Conservation (phyloP, 2,888 invertebrate genomes). For the Brenthis ino region DNA sequence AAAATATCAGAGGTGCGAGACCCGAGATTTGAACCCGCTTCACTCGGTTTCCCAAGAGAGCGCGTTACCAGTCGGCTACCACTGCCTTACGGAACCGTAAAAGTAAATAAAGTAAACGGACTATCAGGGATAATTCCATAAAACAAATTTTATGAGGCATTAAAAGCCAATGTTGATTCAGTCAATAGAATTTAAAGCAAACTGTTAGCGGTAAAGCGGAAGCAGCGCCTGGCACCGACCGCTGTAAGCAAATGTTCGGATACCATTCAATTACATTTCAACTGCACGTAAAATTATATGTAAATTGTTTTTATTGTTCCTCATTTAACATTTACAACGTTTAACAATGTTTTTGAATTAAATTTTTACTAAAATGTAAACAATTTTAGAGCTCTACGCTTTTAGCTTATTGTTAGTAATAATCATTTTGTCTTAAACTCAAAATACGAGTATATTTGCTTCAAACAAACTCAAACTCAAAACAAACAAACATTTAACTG, state of each 20-base stretch:
- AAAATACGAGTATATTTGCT: too few relatives aligned
- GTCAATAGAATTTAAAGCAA: constrained; percentile 15
- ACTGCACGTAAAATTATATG: constrained; percentile 14
- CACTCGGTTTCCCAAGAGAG: too few relatives aligned
- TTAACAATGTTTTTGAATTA: background rate
- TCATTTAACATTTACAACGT: background rate
- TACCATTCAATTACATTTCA: constrained; percentile 29
- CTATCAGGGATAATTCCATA: background rate
- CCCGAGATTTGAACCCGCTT: too few relatives aligned
- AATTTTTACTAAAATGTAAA: too few relatives aligned
- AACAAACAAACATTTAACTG: constrained; percentile 23
- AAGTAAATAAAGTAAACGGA: too few relatives aligned
- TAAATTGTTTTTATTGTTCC: background rate
- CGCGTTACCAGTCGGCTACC: too few relatives aligned
- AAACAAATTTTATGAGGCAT: background rate
- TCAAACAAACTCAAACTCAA: too few relatives aligned
- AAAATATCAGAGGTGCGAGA: too few relatives aligned
- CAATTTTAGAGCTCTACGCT: too few relatives aligned
- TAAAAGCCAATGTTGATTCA: background rate
- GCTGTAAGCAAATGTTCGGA: constrained; percentile 14
- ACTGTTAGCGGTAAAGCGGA: constrained; percentile 20
- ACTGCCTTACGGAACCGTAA: too few relatives aligned
- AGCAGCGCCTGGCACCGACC: constrained; percentile 26
- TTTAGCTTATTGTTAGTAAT: too few relatives aligned
- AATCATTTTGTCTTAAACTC: too few relatives aligned